Conservation (phyloP, 2,113 vertebrate genomes). For the Petromus typicus region DNA sequence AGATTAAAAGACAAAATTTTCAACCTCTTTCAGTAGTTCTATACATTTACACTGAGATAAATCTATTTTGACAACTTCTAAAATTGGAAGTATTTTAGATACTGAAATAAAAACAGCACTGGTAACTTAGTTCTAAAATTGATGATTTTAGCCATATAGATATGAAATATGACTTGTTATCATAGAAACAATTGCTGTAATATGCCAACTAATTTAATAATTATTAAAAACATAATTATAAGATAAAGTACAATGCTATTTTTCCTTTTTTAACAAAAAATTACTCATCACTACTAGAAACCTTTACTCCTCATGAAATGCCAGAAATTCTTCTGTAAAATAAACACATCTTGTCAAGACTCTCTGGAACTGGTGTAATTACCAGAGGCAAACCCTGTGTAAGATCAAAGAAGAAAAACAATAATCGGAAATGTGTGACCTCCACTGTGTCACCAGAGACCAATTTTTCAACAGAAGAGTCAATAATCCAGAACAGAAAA, state of each 20-base stretch:
- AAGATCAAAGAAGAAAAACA: conserved; percentile 83
- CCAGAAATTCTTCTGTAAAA: conserved; percentile 87
- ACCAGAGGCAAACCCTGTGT: conserved; percentile 78
- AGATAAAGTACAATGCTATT: conserved; percentile 39
- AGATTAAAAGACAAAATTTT: conserved; percentile 59
- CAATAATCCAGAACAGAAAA: conserved; percentile 75
- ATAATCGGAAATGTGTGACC: conserved; percentile 73
- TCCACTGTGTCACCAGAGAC: conserved; percentile 72
- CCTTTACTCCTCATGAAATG: conserved; percentile 82
- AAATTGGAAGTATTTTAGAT: conserved; percentile 29
- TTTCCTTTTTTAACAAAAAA: conserved; percentile 53
- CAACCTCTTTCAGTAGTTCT: conserved; percentile 41
- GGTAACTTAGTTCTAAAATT: conserved; percentile 57
- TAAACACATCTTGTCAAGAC: conserved; percentile 84
- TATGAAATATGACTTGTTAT: not conserved
- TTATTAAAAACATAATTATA: conserved; percentile 41
- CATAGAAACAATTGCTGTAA: conserved; percentile 29
- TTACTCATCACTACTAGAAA: conserved; percentile 74
- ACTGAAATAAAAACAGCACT: conserved; percentile 58
- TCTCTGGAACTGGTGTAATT: conserved; percentile 78
- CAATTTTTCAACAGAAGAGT: conserved; percentile 78
- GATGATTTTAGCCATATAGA: not conserved
- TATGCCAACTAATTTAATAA: conserved; percentile 35
- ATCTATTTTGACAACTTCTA: conserved; percentile 9
- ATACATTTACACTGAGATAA: conserved; percentile 18